phyloP scores from a whole-genome alignment of 2,113 vertebrate species.

The Marcusenius ussheri region DNA sequence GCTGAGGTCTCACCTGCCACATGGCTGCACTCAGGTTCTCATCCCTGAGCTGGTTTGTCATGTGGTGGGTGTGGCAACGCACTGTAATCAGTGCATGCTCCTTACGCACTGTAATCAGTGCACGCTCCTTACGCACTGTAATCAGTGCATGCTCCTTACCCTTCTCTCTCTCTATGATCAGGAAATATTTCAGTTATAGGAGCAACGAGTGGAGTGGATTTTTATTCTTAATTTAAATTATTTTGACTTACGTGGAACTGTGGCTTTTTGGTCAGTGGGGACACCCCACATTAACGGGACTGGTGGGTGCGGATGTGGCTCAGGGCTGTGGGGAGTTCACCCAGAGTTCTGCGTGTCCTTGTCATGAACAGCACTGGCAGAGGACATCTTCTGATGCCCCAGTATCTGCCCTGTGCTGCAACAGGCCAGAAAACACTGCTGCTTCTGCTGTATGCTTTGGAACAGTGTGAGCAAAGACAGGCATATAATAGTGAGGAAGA shows the following conservation, averaged over 20 bases:
- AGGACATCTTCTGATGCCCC: neutral
- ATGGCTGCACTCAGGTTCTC: too few relatives aligned
- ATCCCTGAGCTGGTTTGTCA: too few relatives aligned
- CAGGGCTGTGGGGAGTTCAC: neutral
- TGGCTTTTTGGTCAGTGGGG: neutral
- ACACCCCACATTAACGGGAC: neutral
- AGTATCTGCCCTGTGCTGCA: neutral
- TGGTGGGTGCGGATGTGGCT: neutral
- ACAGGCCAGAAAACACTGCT: neutral
- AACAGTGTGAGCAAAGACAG: neutral
- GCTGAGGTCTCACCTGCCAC: too few relatives aligned
- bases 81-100: too few relatives aligned
- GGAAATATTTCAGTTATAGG: neutral
- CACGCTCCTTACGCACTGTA: too few relatives aligned
- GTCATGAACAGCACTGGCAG: neutral
- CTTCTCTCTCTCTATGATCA: neutral
- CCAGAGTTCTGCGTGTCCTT: neutral
- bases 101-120: too few relatives aligned
- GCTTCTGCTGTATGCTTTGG: neutral
- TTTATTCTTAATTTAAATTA: neutral
- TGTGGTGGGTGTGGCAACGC: too few relatives aligned
- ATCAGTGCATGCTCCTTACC: too few relatives aligned
- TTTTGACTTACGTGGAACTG: neutral
- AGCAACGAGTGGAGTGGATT: neutral
- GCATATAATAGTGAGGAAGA: neutral